Evolutionary conservation across 2,113 vertebrate species (phyloP).

Genomic region (Leucosticte australis): DNA sequence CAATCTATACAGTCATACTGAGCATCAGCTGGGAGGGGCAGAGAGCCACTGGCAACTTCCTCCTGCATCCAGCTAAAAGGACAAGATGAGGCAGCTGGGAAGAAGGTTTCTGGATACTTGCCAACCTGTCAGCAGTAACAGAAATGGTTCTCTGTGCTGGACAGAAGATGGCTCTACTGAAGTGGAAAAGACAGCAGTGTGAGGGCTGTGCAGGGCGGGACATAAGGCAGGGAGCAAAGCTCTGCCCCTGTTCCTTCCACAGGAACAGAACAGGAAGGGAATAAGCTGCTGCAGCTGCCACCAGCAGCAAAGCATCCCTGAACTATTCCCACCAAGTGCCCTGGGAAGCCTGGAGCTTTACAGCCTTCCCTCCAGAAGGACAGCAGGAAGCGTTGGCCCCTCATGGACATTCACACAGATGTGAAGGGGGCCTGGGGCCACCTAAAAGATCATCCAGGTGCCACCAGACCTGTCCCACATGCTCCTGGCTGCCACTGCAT

Average conservation of each 20-base stretch:
- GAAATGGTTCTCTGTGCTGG: not conserved
- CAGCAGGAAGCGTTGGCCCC: fast-evolving
- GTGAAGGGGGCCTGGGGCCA: fast-evolving
- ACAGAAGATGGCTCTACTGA: not conserved
- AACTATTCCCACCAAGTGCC: not conserved
- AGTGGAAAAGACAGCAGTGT: fast-evolving
- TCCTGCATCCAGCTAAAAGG: not conserved
- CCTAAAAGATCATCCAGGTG: not conserved
- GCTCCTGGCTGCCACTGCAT: not conserved
- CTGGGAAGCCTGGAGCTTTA: not conserved
- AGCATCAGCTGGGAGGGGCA: not conserved
- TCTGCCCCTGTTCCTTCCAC: not conserved
- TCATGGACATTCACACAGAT: not conserved
- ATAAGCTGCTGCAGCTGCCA: not conserved
- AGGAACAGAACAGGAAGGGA: not conserved
- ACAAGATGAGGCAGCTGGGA: not conserved
- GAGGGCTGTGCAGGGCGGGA: not conserved
- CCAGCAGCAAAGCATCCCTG: not conserved
- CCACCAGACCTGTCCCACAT: fast-evolving
- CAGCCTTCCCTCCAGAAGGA: not conserved
- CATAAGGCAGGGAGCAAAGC: not conserved
- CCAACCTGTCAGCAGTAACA: not conserved
- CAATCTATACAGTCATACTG: too few species aligned
- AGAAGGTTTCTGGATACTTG: not conserved
- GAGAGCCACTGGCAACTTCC: not conserved